These are phyloP conservation scores for Pemphredon lugubris DNA, from an alignment of 2,888 invertebrate genomes.

Conservation along the genomic window DNA sequence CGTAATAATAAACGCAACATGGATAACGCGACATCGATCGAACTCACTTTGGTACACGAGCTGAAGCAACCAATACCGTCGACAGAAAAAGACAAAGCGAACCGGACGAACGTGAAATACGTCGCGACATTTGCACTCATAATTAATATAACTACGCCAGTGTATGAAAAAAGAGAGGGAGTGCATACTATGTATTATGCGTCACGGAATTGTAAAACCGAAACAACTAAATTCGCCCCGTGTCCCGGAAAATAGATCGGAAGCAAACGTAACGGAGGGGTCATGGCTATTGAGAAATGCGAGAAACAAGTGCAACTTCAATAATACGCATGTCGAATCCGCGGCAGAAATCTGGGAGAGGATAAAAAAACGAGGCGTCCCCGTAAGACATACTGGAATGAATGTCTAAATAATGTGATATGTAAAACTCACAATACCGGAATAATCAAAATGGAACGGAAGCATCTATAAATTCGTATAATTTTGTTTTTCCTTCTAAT, in stretches of 20 bases:
- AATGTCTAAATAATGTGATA: conserved; percentile 68
- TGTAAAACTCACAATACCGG: conserved; percentile 57
- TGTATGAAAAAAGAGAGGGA: conserved; percentile 13
- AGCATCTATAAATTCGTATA: conserved; percentile 53
- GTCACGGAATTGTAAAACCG: conserved; percentile 22
- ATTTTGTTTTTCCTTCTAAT: too few species aligned
- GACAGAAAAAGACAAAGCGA: too few species aligned
- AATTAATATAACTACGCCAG: conserved; percentile 7
- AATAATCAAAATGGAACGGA: conserved; percentile 63
- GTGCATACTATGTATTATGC: conserved; percentile 35
- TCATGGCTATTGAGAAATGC: conserved; percentile 6
- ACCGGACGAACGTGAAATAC: conserved; percentile 17
- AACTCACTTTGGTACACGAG: conserved; percentile 37
- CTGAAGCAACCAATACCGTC: conserved; percentile 19
- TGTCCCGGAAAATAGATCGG: background rate
- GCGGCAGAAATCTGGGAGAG: conserved; percentile 37
- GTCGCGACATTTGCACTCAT: conserved; percentile 27
- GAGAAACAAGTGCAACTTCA: conserved; percentile 32
- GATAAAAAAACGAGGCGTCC: conserved; percentile 25
- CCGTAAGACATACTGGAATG: conserved; percentile 45
- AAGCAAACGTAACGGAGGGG: background rate
- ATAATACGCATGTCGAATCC: conserved; percentile 34
- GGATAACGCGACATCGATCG: conserved; percentile 36
- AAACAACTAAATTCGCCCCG: background rate
- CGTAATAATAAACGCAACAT: conserved; percentile 45